These are phyloP conservation scores for Pseudomugil tenellus DNA, from an alignment of 2,797 vertebrate genomes.

Conservation along the genomic window DNA sequence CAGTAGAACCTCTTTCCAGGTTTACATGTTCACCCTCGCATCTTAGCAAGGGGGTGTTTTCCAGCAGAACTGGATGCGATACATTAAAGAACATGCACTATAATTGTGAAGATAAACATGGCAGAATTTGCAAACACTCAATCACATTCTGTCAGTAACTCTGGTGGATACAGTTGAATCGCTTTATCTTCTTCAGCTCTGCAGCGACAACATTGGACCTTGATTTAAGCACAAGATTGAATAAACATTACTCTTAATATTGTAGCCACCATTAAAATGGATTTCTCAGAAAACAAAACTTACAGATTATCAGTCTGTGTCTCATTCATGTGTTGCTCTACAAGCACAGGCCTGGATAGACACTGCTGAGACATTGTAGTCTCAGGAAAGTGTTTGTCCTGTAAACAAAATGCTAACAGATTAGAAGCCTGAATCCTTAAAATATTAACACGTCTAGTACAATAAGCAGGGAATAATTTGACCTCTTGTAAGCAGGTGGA, in stretches of 20 bases:
- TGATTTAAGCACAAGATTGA: slow-evolving; percentile 5
- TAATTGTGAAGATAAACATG: background rate
- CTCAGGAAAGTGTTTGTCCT: slow-evolving; percentile 45
- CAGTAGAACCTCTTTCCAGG: background rate
- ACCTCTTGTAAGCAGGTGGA: slow-evolving; percentile 76
- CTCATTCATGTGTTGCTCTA: slow-evolving; percentile 27
- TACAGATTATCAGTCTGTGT: slow-evolving; percentile 63
- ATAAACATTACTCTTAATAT: background rate
- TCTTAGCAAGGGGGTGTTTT: slow-evolving; percentile 61
- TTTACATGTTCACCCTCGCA: slow-evolving; percentile 10
- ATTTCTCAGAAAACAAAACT: slow-evolving; percentile 25
- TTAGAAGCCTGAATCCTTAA: background rate
- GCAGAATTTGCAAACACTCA: background rate
- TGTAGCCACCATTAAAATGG: background rate
- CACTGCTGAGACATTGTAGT: slow-evolving; percentile 31
- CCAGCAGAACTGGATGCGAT: slow-evolving; percentile 70
- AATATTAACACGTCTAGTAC: background rate
- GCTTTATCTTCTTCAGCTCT: slow-evolving; percentile 81
- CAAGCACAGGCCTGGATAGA: background rate
- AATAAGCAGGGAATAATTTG: background rate
- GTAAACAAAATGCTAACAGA: slow-evolving; percentile 22
- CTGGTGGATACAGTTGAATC: slow-evolving; percentile 83
- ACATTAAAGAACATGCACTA: slow-evolving; percentile 61
- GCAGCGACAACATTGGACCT: slow-evolving; percentile 75
- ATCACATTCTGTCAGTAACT: background rate